Conservation (phyloP, 1,140 invertebrate species). For the Drosophila ficusphila region DNA sequence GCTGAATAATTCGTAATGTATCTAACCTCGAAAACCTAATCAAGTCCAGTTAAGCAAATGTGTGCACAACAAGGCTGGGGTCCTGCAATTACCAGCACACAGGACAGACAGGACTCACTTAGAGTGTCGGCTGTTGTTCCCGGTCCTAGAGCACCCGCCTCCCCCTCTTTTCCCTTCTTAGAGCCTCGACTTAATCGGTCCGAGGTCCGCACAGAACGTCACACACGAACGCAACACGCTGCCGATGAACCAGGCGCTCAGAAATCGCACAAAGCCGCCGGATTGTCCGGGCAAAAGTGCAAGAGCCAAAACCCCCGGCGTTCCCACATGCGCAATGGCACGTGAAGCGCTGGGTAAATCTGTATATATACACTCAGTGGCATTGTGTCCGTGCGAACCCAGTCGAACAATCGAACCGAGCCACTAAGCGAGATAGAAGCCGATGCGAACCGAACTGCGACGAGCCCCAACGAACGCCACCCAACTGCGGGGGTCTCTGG, state of each 20-base stretch:
- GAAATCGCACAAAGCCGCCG: slow-evolving; percentile 12
- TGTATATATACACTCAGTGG: neutral
- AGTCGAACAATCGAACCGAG: slow-evolving; percentile 51
- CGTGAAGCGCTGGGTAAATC: slow-evolving; percentile 45
- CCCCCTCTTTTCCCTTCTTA: neutral
- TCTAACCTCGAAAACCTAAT: slow-evolving; percentile 80
- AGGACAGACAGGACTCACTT: slow-evolving; percentile 18
- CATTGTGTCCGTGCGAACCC: slow-evolving; percentile 65
- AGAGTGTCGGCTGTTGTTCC: slow-evolving; percentile 1
- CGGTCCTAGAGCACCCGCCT: neutral
- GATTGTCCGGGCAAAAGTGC: neutral
- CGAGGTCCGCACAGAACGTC: slow-evolving; percentile 72
- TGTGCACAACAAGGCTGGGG: slow-evolving; percentile 49
- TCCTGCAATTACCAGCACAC: slow-evolving; percentile 54
- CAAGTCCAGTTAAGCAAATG: slow-evolving; percentile 78
- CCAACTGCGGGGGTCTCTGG: slow-evolving; percentile 11
- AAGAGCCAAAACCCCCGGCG: slow-evolving; percentile 2
- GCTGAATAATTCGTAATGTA: slow-evolving; percentile 77
- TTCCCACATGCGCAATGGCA: slow-evolving; percentile 72
- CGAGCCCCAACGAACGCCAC: slow-evolving; percentile 30
- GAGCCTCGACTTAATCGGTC: slow-evolving; percentile 29
- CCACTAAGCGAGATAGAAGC: slow-evolving; percentile 23
- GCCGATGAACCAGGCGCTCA: slow-evolving; percentile 72
- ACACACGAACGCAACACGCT: slow-evolving; percentile 83
- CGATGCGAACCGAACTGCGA: slow-evolving; percentile 32